A percentile compares a stretch with the other conserved stretches of the same genome.
phyloP scores from a whole-genome alignment of 2,113 vertebrate genomes.

The Campylomormyrus tamandua region DNA sequence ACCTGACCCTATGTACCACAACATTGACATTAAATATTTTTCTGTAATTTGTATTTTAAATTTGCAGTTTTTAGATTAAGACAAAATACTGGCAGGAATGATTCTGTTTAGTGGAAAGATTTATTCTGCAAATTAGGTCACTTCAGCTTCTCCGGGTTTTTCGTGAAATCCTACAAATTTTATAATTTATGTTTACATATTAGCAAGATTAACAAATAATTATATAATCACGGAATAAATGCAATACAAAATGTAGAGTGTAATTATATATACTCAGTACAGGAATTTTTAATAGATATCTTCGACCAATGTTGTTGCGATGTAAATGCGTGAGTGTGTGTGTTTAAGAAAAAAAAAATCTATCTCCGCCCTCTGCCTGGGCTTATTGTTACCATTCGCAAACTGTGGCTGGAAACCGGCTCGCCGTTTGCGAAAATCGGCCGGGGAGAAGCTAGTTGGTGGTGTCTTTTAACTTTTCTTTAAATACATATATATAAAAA shows the following conservation, averaged over 20 bases:
- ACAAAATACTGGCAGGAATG: background rate
- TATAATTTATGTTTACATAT: background rate
- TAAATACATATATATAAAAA: background rate
- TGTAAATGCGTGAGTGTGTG: background rate
- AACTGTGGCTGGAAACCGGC: background rate
- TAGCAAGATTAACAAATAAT: background rate
- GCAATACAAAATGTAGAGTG: background rate
- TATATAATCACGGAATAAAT: background rate
- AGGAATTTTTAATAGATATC: background rate
- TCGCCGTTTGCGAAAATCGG: background rate
- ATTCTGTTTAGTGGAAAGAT: background rate
- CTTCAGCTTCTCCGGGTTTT: background rate
- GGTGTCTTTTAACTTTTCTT: background rate
- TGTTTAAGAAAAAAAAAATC: background rate
- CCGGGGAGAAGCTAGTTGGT: background rate
- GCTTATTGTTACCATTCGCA: slow-evolving; percentile 14
- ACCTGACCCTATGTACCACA: background rate
- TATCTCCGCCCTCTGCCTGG: background rate
- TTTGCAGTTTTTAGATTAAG: background rate
- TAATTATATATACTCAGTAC: background rate
- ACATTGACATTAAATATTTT: background rate
- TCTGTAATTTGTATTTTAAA: background rate
- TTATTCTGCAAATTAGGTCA: background rate
- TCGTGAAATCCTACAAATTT: background rate
- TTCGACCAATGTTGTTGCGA: background rate